Percentiles rank a stretch among this genome's conserved stretches.
Conservation (phyloP, 2,797 vertebrate species). For the Fratercula arctica region DNA sequence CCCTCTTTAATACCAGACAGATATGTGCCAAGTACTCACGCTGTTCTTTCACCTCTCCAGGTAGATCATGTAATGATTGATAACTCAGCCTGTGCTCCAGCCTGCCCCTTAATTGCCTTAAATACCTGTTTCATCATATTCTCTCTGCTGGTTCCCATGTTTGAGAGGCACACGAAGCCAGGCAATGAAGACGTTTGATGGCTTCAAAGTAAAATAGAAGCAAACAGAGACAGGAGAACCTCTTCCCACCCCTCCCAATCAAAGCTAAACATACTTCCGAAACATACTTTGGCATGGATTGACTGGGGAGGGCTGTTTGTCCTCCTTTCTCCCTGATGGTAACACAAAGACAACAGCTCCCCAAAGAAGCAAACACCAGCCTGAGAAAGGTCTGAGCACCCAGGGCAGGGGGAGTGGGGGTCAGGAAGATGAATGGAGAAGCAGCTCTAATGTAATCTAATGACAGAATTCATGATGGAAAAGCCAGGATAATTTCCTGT, state of each 20-base stretch:
- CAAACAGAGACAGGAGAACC: not conserved
- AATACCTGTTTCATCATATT: constrained; percentile 12
- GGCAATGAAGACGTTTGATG: not conserved
- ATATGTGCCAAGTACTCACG: not conserved
- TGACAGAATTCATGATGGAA: not conserved
- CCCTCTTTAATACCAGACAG: not conserved
- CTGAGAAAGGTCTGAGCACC: not conserved
- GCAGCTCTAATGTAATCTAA: not conserved
- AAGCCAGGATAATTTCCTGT: not conserved
- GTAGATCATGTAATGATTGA: constrained; percentile 13
- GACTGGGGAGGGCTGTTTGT: not conserved
- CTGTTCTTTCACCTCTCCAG: not conserved
- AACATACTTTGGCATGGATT: not conserved
- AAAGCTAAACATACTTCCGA: not conserved
- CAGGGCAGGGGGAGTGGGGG: fast-evolving
- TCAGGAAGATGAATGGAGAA: not conserved
- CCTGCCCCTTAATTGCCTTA: constrained; percentile 48
- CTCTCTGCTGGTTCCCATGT: not conserved
- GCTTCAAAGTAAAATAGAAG: not conserved
- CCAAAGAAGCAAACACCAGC: not conserved
- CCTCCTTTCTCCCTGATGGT: not conserved
- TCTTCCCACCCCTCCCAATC: not conserved
- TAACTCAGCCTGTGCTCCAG: constrained; percentile 38
- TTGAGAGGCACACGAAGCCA: not conserved
- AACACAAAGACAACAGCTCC: not conserved